A percentile compares a stretch with the other conserved stretches of the same genome.
These are phyloP conservation scores for Agriopis leucophaearia DNA, from an alignment of 2,888 invertebrate species.

Conservation along the genomic window DNA sequence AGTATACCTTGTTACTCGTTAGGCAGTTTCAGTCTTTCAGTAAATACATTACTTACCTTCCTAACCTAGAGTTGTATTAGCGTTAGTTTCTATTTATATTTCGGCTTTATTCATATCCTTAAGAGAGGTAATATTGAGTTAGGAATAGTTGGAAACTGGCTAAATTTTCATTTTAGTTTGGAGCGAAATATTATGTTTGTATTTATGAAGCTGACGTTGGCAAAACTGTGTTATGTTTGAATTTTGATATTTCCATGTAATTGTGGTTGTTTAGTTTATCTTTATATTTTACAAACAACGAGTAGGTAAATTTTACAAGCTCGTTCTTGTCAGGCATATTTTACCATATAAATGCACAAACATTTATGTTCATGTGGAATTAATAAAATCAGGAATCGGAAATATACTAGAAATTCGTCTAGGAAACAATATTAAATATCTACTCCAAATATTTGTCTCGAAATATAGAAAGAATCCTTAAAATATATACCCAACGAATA, in stretches of 20 bases:
- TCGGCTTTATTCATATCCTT: conserved; percentile 48
- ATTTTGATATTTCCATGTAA: conserved; percentile 18
- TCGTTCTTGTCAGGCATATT: neutral
- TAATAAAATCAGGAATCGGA: no score
- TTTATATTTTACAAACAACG: neutral
- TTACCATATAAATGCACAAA: neutral
- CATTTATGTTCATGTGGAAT: no score
- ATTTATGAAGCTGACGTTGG: conserved; percentile 49
- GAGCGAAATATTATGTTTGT: conserved; percentile 53
- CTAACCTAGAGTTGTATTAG: neutral
- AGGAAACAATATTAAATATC: no score
- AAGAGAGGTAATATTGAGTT: conserved; percentile 55
- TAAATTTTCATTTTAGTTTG: conserved; percentile 53
- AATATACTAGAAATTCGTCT: no score
- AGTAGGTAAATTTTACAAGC: neutral
- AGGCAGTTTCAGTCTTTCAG: neutral
- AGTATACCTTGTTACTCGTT: neutral
- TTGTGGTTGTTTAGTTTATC: conserved; percentile 13
- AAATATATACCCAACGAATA: no score
- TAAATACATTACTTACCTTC: neutral
- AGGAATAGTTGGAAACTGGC: conserved; percentile 57
- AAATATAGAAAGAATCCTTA: no score
- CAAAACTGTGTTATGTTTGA: conserved; percentile 47
- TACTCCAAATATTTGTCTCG: no score
- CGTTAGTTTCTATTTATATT: conserved; percentile 40